Base-by-base conservation (phyloP, 35 echinoderm and acorn worm genomes). In the Hemicentrotus pulcherrimus region DNA sequence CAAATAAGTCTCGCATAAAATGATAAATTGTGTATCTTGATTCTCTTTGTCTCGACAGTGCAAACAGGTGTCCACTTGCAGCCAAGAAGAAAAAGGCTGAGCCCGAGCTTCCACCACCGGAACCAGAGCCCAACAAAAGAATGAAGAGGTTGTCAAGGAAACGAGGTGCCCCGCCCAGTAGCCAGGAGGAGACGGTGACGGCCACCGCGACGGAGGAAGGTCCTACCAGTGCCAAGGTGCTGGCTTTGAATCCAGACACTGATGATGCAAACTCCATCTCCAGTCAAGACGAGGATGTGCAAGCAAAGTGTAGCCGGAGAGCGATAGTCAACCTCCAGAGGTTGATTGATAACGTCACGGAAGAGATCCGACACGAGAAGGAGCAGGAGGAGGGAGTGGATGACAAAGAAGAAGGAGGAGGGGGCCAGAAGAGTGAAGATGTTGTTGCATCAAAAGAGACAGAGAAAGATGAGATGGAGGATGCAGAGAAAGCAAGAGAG, bases 281-380 rank as follows among this genome's bases (percentile, higher is more conserved):
- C 4, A 97, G 95, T 45, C 97, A 97, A 46, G 97, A 99, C 31
- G 98, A 99, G 15, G 98, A 99, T 70, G 95, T 95, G 33, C 98
- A 99, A 94, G 95, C 96, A 24, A 99, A 99, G 86, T 99, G 97
- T 88, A 99, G 97, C 92, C 97, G 97, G 31, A 95, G 96, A 94
- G 98, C 98, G 19, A 99, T 99, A 12, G 97, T 98, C 1, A 99
- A 99, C 92, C 96, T 99, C 50, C 98, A 99, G 89, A 97, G 96
- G 52, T 55, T 99, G 33, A 96, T 99, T 95, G 98, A 99, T 88
- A 99, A 99, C 94, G 98, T 99, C 5, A 99, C 98, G 30, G 98
- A 97, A 19, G 98, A 99, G 88, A 99, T 99, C 24, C 88, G 95
- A 60, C 98, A 98, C 11, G 95, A 97, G 47, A 95, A 97, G 78